phyloP scores from a whole-genome alignment of 2,888 invertebrate genomes.

The Heliothis peltigera region DNA sequence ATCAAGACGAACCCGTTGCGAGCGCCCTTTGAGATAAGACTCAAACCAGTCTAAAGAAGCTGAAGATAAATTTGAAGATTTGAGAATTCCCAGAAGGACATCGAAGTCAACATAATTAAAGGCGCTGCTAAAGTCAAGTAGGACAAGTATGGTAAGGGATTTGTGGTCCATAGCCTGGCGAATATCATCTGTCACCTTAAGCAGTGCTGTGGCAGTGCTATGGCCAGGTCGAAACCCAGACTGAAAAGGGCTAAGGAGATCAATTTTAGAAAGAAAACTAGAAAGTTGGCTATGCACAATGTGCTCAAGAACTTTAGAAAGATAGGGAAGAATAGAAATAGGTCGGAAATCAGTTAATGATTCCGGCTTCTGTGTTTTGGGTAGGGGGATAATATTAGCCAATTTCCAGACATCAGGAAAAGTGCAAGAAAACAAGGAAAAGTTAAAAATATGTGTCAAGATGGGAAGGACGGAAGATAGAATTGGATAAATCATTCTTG shows the following conservation, averaged over 20 bases:
- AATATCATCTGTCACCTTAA: no score
- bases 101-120: constrained; percentile 7
- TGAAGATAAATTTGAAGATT: neutral
- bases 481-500: neutral
- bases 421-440: neutral
- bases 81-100: neutral
- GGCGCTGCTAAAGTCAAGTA: neutral
- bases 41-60: neutral
- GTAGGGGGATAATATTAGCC: no score
- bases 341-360: no score
- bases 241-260: constrained; percentile 2
- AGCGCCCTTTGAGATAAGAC: constrained; percentile 1
- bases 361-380: no score
- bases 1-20: neutral
- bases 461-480: neutral
- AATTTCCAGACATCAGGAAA: no score
- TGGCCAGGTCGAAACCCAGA: constrained; percentile 6
- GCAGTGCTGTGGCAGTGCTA: constrained; percentile 1
- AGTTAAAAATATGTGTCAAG: neutral
- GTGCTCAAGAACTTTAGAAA: no score
- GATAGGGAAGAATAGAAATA: no score
- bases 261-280: neutral
- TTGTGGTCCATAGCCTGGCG: no score
- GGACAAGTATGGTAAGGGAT: no score
- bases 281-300: neutral